A percentile compares a stretch with the other conserved stretches of the same genome.
Conservation (phyloP, 2,113 vertebrate genomes). For the Ranitomeya variabilis region DNA sequence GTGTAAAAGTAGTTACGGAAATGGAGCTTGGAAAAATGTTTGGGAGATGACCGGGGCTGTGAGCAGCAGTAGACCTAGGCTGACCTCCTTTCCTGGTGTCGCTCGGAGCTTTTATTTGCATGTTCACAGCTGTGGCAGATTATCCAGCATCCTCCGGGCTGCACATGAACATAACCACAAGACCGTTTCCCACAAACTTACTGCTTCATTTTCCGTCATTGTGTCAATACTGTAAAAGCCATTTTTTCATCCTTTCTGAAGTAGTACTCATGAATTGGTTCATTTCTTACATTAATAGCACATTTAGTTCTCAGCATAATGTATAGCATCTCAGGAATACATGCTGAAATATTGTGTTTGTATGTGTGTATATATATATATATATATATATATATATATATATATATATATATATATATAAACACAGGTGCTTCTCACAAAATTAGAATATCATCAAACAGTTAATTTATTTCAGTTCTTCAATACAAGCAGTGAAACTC, state of each 20-base stretch:
- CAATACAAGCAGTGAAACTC: no score
- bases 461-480: no score
- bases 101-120: slow-evolving; percentile 26
- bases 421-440: no score
- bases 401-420: no score
- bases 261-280: background rate
- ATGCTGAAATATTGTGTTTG: background rate
- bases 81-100: slow-evolving; percentile 31
- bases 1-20: slow-evolving; percentile 17
- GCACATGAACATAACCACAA: slow-evolving; percentile 32
- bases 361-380: no score
- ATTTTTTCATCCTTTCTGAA: background rate
- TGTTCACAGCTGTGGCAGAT: slow-evolving; percentile 41
- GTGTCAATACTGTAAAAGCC: background rate
- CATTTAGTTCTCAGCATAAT: background rate
- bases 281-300: background rate
- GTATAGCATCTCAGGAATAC: background rate
- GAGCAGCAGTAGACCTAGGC: slow-evolving; percentile 6
- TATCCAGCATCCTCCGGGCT: slow-evolving; percentile 24
- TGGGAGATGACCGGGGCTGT: background rate
- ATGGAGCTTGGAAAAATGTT: slow-evolving; percentile 8
- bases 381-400: no score
- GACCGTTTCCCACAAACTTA: slow-evolving; percentile 10
- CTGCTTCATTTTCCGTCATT: background rate
- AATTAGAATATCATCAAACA: no score